These are phyloP conservation scores for Philypnodon macrostomus DNA, from an alignment of 2,797 vertebrate genomes.

Conservation along the genomic window DNA sequence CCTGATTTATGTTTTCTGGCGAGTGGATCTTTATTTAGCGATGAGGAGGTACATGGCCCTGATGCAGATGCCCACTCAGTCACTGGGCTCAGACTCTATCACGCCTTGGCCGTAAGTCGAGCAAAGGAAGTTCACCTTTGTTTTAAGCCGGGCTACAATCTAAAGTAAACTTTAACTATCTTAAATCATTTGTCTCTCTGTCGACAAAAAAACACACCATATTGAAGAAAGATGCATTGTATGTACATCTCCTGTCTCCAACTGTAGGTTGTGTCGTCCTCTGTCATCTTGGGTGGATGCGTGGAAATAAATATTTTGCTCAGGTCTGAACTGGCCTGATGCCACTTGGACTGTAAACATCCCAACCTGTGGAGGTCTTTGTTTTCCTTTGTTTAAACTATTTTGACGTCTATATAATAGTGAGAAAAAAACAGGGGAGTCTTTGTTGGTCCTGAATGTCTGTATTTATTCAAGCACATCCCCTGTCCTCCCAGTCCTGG, in stretches of 20 bases:
- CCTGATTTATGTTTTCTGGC: constrained; percentile 76
- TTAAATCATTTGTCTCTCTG: constrained; percentile 17
- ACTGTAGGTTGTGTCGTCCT: constrained; percentile 2
- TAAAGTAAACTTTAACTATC: constrained; percentile 57
- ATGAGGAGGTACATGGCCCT: constrained; percentile 29
- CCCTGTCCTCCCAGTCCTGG: constrained; percentile 60
- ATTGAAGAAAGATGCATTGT: too few relatives aligned
- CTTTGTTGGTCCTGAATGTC: constrained; percentile 60
- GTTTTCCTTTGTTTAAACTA: constrained; percentile 81
- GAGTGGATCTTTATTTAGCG: constrained; percentile 72
- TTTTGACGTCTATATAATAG: constrained; percentile 80
- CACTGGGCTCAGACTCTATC: constrained; percentile 23
- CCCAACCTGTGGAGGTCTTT: constrained; percentile 71
- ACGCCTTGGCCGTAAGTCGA: constrained; percentile 7
- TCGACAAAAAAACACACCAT: constrained; percentile 13
- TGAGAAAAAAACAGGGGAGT: constrained; percentile 66
- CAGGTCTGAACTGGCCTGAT: constrained; percentile 57
- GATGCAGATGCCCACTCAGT: constrained; percentile 40
- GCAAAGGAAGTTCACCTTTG: constrained; percentile 55
- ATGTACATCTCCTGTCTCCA: too few relatives aligned
- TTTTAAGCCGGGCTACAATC: constrained; percentile 29
- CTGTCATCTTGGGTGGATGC: constrained; percentile 31
- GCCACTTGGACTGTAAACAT: constrained; percentile 80
- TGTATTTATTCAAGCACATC: constrained; percentile 77
- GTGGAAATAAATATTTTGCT: constrained; percentile 61